Evolutionary conservation across 1,140 invertebrate species (phyloP), one percentile per base, ranked within the genome.

Genomic region (Dufourea novaeangliae): DNA sequence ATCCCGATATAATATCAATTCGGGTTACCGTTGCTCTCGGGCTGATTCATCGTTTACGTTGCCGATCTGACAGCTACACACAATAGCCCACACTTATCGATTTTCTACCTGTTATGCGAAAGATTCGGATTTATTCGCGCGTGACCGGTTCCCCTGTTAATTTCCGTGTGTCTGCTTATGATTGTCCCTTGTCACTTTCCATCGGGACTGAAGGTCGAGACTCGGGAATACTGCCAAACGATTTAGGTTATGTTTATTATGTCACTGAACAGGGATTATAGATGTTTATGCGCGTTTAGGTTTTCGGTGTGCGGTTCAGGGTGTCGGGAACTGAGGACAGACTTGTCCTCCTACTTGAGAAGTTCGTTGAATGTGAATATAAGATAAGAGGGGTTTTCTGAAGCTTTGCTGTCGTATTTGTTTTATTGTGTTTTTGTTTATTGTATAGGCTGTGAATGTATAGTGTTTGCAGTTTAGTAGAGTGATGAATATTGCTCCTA

Each of bases 201-300:
- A 41, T 12, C 10, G 11, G 0, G 25, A n/a, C 2, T 14, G 80
- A 61, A 59, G 69, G 20, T 57, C 69, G n/a, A 6, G 20, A 0
- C 20, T 61, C 20, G 52, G 37, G 39, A 61, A 22, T 34, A 52
- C 2, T 59, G 69, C 14, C 68, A 54, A 68, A 29, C 29, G 27
- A 66, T 83, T 52, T 79, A 83, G 82, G 82, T 83, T 83, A 83
- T 83, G 76, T 83, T 82, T 74, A 63, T 68, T 39, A 39, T 82
- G 44, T 39, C 41, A 25, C 6, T 68, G 27, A 59, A 27, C 54
- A 14, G 63, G 14, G 50, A 46, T 46, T 20, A 20, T 46, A 14
- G 17, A 4, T 46, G 44, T 46, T 46, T 46, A 5, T 46, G 44
- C 44, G 44, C 44, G 17, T 46, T 46, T 20, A 20, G 7, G 20